phyloP scores from a whole-genome alignment of 2,797 vertebrate genomes.

The Synaphobranchus kaupii region DNA sequence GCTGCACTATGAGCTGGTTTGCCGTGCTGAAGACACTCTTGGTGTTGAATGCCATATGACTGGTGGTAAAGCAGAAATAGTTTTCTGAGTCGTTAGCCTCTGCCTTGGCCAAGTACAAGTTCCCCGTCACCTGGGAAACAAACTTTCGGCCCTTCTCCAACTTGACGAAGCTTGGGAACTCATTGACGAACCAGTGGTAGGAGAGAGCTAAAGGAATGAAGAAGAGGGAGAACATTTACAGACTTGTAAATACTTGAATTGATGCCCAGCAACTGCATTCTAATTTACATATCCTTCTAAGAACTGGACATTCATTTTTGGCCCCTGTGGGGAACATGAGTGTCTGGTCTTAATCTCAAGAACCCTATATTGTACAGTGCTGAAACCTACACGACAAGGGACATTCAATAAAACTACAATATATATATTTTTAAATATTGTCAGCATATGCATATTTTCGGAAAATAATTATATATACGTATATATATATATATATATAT shows the following conservation, averaged over 20 bases:
- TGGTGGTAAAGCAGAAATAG: slow-evolving; percentile 94
- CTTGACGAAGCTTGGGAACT: slow-evolving; percentile 91
- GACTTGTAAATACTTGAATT: background rate
- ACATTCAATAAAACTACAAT: too few species aligned
- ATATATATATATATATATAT: too few species aligned
- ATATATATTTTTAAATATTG: too few species aligned
- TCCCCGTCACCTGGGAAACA: slow-evolving; percentile 91
- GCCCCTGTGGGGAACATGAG: too few species aligned
- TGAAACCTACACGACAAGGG: too few species aligned
- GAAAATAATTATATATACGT: too few species aligned
- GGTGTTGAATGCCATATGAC: slow-evolving; percentile 89
- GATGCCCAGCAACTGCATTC: background rate
- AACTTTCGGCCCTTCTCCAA: slow-evolving; percentile 81
- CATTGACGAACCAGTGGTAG: slow-evolving; percentile 93
- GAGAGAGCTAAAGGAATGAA: slow-evolving; percentile 75
- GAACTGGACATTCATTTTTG: too few species aligned
- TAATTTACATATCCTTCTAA: background rate
- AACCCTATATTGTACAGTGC: too few species aligned
- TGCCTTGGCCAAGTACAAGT: slow-evolving; percentile 88
- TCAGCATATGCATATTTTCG: too few species aligned
- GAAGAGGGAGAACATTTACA: background rate
- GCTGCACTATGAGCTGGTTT: slow-evolving; percentile 80
- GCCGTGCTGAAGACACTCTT: slow-evolving; percentile 96
- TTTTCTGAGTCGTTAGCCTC: slow-evolving; percentile 84
- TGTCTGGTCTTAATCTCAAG: too few species aligned